phyloP scores from a whole-genome alignment of 1,140 invertebrate species.

The Danaus plexippus region DNA sequence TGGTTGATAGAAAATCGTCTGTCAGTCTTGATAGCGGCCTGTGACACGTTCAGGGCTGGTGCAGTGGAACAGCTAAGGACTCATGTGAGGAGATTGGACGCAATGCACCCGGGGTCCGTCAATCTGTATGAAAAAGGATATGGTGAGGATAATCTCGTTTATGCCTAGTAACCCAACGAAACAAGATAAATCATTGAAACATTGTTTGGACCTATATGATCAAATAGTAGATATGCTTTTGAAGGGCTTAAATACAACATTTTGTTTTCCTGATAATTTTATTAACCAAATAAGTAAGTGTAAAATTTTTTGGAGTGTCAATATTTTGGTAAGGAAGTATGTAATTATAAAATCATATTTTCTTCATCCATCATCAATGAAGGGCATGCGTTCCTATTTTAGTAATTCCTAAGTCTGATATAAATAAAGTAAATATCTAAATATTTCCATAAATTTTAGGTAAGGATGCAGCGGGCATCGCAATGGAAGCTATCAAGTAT shows the following conservation, averaged over 20 bases:
- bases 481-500: constrained; percentile 95
- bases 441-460: constrained; percentile 66
- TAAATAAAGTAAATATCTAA: not conserved
- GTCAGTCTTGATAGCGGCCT: constrained; percentile 97
- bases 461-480: constrained; percentile 98
- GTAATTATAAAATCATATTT: not conserved
- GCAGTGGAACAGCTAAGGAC: constrained; percentile 99
- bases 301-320: too few species aligned
- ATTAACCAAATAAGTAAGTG: too few species aligned
- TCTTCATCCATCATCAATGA: not conserved
- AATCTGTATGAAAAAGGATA: constrained; percentile 98
- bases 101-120: constrained; percentile 94
- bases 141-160: constrained; percentile 77
- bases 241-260: too few species aligned
- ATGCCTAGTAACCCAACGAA: not conserved
- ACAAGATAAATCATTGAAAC: too few species aligned
- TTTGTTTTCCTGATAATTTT: too few species aligned
- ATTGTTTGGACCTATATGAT: too few species aligned
- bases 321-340: too few species aligned
- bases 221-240: too few species aligned
- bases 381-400: too few species aligned
- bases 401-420: too few species aligned
- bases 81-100: constrained; percentile 94
- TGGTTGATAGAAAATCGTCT: constrained; percentile 99
- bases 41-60: constrained; percentile 99